A percentile compares a stretch with the other conserved stretches of the same genome.
Evolutionary conservation across 2,888 invertebrate species (phyloP).

Genomic region (Pachycephus smyrnensis): DNA sequence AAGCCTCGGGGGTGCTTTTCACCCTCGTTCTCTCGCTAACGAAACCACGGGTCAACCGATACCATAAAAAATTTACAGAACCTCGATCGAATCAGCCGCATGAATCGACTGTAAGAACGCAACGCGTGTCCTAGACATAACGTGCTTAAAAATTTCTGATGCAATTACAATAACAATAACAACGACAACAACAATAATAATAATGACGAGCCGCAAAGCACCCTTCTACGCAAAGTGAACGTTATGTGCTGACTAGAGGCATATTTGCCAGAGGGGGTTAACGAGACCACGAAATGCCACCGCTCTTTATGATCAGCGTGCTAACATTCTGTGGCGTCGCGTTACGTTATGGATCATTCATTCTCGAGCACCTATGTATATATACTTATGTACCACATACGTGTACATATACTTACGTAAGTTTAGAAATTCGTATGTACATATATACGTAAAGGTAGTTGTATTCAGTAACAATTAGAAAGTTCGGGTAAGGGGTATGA

Average conservation of each 20-base stretch:
- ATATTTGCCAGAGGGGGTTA: slow-evolving; percentile 45
- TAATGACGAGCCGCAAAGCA: slow-evolving; percentile 45
- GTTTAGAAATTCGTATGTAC: not conserved
- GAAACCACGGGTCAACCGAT: not conserved
- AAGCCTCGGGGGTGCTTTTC: not conserved
- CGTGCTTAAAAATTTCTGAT: not conserved
- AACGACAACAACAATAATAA: slow-evolving; percentile 38
- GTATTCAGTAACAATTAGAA: not conserved
- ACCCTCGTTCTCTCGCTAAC: not conserved
- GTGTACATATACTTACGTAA: not conserved
- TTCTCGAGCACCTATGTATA: slow-evolving; percentile 7
- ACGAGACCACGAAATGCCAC: slow-evolving; percentile 46
- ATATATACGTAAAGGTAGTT: too few species aligned
- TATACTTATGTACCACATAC: not conserved
- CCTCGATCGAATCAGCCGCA: not conserved
- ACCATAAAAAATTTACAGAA: not conserved
- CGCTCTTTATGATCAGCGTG: slow-evolving; percentile 41
- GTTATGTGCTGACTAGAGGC: slow-evolving; percentile 23
- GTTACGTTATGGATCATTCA: slow-evolving; percentile 25
- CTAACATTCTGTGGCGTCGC: slow-evolving; percentile 21
- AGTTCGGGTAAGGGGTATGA: not conserved
- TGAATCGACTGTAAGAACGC: not conserved
- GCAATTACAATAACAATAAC: slow-evolving; percentile 22
- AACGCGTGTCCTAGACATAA: not conserved
- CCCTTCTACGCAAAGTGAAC: slow-evolving; percentile 27